Base-by-base conservation (phyloP, 2,797 vertebrate species). In the Scarus forsteni region DNA sequence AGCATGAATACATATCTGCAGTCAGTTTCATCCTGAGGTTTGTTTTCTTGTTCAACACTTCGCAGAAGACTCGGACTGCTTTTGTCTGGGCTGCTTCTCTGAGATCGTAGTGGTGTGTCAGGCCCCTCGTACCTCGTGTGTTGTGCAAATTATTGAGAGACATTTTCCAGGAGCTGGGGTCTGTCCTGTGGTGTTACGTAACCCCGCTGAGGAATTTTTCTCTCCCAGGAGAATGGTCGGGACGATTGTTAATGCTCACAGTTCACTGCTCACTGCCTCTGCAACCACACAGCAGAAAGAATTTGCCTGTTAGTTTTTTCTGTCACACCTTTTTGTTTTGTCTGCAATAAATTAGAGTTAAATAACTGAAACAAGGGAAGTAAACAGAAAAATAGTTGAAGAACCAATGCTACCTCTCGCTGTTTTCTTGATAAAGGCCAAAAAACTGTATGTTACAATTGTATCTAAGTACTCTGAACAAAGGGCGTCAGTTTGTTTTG, bases 101-200 rank as follows among this genome's bases (percentile, higher is more conserved):
- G 14, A 53, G 35, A 13, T 35, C 1, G 7, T 19, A 1, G 36
- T 44, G 3, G 36, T 6, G 42, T 68, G 16, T 49, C 34, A 15
- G 16, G 15, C 27, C 18, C 40, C 14, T 76, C 43, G 7, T 54
- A 36, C 46, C 36, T 10, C 27, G 43, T 42, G 5, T 12, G 19
- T 39, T 1, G 60, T 42, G 55, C 16, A n/a, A 18, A 8, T 54
- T 36, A 39, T 16, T 49, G 65, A 66, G 69, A 34, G 19, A 38
- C n/a, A n/a, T 58, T 67, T 64, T 54, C 35, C 40, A 62, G 49
- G 48, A 57, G 62, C 42, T 18, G 13, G 44, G 60, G 52, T 60
- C 42, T 50, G 48, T 69, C 69, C 19, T 52, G 38, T 45, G 39
- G 43, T 71, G 62, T 74, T 71, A 56, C n/a, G n/a, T 62, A 73